A percentile compares a stretch with the other conserved stretches of the same genome.
Conservation (phyloP, 2,113 vertebrate species). For the Climacteris rufus region DNA sequence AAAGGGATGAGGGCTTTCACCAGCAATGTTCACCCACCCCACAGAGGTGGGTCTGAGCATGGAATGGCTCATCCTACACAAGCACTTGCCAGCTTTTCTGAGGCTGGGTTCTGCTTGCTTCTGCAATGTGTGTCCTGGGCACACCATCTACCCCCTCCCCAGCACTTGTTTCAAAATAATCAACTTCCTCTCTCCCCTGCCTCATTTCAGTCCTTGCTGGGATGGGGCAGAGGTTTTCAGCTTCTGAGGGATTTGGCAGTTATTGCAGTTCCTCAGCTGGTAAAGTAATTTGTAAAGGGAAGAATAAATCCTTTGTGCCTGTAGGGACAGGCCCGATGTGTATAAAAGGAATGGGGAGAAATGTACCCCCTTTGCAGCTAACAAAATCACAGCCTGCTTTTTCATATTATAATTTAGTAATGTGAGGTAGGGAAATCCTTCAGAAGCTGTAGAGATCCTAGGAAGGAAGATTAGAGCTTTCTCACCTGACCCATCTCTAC, state of each 20-base stretch:
- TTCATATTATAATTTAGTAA: not conserved
- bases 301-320: slow-evolving; percentile 45
- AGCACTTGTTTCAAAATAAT: not conserved
- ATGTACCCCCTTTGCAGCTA: not conserved
- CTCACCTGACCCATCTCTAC: not conserved
- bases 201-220: not conserved
- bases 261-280: not conserved
- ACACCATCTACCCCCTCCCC: not conserved
- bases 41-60: accelerated
- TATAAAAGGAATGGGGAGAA: not conserved
- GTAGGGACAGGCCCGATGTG: not conserved
- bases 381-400: not conserved
- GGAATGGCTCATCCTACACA: accelerated
- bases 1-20: not conserved
- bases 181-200: not conserved
- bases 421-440: not conserved
- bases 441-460: not conserved
- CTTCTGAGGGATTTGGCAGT: not conserved
- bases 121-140: not conserved
- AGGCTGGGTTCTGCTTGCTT: not conserved
- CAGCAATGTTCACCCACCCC: not conserved
- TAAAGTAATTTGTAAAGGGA: slow-evolving; percentile 27
- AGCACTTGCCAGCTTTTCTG: not conserved
- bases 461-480: not conserved
- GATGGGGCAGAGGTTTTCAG: slow-evolving; percentile 8